Conservation (phyloP, 2,888 invertebrate species). For the Podabrus alpinus region DNA sequence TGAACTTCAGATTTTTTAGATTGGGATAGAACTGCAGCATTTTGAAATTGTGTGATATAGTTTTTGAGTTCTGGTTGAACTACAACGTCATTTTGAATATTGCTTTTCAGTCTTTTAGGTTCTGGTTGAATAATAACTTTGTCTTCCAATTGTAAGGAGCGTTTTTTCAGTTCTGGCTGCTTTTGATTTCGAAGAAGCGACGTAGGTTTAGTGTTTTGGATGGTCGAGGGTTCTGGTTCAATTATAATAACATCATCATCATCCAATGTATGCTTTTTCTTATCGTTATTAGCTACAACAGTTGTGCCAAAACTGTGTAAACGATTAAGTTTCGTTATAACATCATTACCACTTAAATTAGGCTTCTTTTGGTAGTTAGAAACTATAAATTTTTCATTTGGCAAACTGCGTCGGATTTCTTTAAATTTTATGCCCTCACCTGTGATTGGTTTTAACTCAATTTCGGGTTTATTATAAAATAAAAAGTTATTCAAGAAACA, state of each 20-base stretch:
- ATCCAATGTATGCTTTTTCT: background rate
- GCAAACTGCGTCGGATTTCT: background rate
- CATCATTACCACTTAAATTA: background rate
- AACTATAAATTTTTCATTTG: background rate
- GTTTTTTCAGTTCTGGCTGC: background rate
- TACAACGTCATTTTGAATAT: background rate
- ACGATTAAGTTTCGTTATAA: background rate
- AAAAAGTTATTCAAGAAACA: too few species aligned
- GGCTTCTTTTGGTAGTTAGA: background rate
- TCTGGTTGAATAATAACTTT: background rate
- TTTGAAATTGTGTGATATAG: background rate
- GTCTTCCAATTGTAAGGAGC: background rate
- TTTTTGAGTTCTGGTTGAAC: background rate
- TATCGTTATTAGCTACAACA: background rate
- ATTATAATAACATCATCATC: background rate
- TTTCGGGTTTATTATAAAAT: background rate
- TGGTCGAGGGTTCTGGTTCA: background rate
- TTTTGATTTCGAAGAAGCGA: background rate
- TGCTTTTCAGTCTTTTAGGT: background rate
- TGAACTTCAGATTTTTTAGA: background rate
- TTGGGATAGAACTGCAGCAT: background rate
- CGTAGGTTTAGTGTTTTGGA: background rate
- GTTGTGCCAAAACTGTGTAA: background rate
- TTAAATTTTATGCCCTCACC: background rate
- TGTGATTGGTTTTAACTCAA: background rate